Percentiles rank a stretch among this genome's conserved stretches.
phyloP scores from a whole-genome alignment of 2,888 invertebrate species.

The Lochmaea crataegi region DNA sequence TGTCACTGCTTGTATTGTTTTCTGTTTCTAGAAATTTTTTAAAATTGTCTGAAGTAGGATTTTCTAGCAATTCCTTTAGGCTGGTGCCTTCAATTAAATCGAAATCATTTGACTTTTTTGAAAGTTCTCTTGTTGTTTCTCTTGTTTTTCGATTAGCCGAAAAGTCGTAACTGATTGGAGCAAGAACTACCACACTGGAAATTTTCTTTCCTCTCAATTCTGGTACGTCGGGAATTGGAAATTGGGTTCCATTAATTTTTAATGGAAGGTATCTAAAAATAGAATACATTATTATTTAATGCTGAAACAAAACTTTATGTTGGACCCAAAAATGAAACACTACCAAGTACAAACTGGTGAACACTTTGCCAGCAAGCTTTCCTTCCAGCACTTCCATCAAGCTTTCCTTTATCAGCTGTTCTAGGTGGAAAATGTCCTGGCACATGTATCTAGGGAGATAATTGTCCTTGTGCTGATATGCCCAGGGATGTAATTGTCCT shows the following conservation, averaged over 20 bases:
- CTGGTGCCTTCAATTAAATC: slow-evolving; percentile 70
- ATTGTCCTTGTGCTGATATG: too few species aligned
- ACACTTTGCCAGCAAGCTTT: too few species aligned
- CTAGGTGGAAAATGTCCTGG: too few species aligned
- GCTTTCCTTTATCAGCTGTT: too few species aligned
- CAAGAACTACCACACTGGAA: slow-evolving; percentile 87
- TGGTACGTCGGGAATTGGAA: slow-evolving; percentile 84
- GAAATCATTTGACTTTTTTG: slow-evolving; percentile 57
- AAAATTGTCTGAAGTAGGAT: slow-evolving; percentile 82
- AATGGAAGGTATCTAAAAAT: slow-evolving; percentile 76
- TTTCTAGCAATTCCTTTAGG: slow-evolving; percentile 79
- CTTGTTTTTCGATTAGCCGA: slow-evolving; percentile 68
- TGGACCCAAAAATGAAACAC: too few species aligned
- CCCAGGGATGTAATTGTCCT: too few species aligned
- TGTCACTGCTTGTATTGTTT: slow-evolving; percentile 77
- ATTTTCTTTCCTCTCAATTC: slow-evolving; percentile 80
- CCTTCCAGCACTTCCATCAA: too few species aligned
- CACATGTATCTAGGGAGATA: too few species aligned
- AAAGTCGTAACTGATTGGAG: slow-evolving; percentile 81
- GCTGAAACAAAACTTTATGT: too few species aligned
- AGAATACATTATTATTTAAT: neutral
- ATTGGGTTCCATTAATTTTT: slow-evolving; percentile 86
- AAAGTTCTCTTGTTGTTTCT: slow-evolving; percentile 54
- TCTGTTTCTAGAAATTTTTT: slow-evolving; percentile 84
- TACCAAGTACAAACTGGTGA: too few species aligned